Evolutionary conservation across 2,888 invertebrate species (phyloP), one percentile per base, ranked within the genome.

Genomic region (Pandemis cinnamomeana): DNA sequence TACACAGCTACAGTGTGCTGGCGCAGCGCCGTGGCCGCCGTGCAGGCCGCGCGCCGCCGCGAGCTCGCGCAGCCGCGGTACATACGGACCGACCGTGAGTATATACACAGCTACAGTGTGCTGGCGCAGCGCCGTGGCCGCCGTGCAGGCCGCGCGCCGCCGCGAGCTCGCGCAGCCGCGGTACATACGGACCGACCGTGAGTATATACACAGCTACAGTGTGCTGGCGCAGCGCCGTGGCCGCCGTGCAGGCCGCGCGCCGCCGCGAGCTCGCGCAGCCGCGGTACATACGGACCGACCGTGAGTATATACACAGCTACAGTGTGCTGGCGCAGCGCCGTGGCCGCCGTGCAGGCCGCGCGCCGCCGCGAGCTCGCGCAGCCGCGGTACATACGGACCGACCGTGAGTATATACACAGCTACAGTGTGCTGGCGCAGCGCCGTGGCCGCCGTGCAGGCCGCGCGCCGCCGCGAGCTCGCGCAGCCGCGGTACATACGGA

Each of bases 71-170:
- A 88, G 61, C 91, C 72, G 58, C 58, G 72, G 10, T 64, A 72
- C 60, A 7, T 27, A 0, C 72, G 72, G 11, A 55, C 53, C 8
- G 75, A 75, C 62, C 75, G 75, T 75, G 46, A 72, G 75, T 75
- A 11, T 1, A 10, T 1, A 20, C 20, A 20, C 20, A 20, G 20
- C 20, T 20, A 20, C 20, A 20, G 20, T 20, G 20, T 20, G 20
- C 20, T 97, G 97, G 96, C 94, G 96, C 71, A 96, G 95, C 79
- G 95, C 96, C 0, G 96, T 97, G 67, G 95, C 96, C 51, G 95
- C 94, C 71, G 97, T 97, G 55, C 97, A 97, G 84, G 96, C 96
- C 13, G 95, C 96, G 61, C 91, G 97, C 2, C 95, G 96, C 67
- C 95, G 96, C 71, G 97, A 97, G 86, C 95, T 97, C 63, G 94